Percentiles rank a stretch among this genome's conserved stretches.
phyloP scores from a whole-genome alignment of 2,888 invertebrate species.

The Acanthoscelides obtectus region DNA sequence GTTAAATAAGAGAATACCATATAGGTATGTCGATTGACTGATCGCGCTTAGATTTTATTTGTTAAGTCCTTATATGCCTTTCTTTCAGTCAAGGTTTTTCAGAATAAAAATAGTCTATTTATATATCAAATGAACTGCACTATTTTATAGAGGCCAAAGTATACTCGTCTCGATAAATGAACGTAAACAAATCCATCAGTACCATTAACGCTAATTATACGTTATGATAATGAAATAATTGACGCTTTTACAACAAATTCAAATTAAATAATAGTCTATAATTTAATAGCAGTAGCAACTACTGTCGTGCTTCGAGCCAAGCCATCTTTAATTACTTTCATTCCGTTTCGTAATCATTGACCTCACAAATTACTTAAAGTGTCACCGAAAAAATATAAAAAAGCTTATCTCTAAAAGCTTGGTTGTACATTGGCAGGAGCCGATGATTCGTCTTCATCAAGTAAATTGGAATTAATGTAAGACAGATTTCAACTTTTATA shows the following conservation, averaged over 20 bases:
- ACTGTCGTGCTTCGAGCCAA: background rate
- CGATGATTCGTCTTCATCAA: too few relatives aligned
- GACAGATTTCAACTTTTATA: too few relatives aligned
- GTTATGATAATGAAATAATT: background rate
- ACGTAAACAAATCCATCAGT: background rate
- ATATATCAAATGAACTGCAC: too few relatives aligned
- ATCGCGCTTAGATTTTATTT: too few relatives aligned
- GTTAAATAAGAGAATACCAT: too few relatives aligned
- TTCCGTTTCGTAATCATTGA: background rate
- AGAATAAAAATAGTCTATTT: too few relatives aligned
- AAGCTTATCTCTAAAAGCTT: too few relatives aligned
- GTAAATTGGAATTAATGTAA: too few relatives aligned
- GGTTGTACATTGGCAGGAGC: too few relatives aligned
- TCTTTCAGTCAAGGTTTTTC: too few relatives aligned
- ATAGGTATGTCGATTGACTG: too few relatives aligned
- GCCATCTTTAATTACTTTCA: background rate
- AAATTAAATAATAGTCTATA: background rate
- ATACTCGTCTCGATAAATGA: background rate
- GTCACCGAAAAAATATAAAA: background rate
- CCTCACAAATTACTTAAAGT: background rate
- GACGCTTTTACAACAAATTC: background rate
- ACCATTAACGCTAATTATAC: background rate
- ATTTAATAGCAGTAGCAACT: background rate
- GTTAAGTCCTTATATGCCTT: too few relatives aligned
- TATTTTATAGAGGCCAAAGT: background rate